Base-by-base conservation (phyloP, 2,888 invertebrate genomes). In the Hipparchia semele region DNA sequence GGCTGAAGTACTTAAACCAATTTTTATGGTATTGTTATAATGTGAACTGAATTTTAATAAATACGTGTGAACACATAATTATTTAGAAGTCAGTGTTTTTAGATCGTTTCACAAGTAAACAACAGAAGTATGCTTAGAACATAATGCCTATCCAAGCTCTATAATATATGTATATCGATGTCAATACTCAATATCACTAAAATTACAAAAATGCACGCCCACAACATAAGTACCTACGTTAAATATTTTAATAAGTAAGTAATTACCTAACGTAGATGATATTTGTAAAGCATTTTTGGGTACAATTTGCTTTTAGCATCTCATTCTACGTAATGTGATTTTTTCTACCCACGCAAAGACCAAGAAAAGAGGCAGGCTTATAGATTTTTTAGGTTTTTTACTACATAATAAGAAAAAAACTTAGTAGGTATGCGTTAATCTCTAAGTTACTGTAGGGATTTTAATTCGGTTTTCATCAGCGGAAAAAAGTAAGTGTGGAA, bases 21-120 rank as follows among this genome's bases (percentile, higher is more conserved):
- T 51, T 62, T 74, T 74, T 73, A 74, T 76, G 54, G 68, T 72
- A 71, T 76, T 74, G 45, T 66, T 64, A 23, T 64, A 54, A 62
- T 68, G 74, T 61, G 72, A 66, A 61, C 53, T 1, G 59, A 64
- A 67, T 67, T 0, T 54, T 58, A 53, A 70, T 70, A 13, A 67
- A 51, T 12, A 10, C 10, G 46, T 46, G 8, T 23, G 51, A 39
- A 8, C 23, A 33, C 23, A 33, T 59, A 6, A 59, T 54, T 54
- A 12, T 2, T 54, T 53, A 39, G 0, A 54, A 10, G 54, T n/a
- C 12, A 12, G 8, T 33, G 10, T 60, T 33, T 60, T 39, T 0
- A 8, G 46, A 61, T 61, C 45, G 46, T 61, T 61, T 61, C n/a
- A 4, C 61, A 61, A 46, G 61, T 46, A 61, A 45, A 61, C 45